phyloP scores from a whole-genome alignment of 2,113 vertebrate genomes.

The Sterna hirundo region DNA sequence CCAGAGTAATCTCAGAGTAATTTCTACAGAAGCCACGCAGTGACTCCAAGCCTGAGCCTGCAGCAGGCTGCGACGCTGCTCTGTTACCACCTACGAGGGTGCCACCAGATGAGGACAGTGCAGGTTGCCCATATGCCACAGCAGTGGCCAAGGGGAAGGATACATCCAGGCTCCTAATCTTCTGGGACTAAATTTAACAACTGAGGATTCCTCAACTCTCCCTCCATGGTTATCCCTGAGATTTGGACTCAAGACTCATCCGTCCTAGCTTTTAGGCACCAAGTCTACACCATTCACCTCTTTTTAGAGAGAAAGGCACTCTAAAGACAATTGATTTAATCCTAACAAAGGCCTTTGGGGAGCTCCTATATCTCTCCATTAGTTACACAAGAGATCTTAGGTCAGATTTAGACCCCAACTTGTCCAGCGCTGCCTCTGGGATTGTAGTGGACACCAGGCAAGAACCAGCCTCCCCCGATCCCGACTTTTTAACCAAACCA shows the following conservation, averaged over 20 bases:
- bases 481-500: background rate
- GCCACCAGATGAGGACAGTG: background rate
- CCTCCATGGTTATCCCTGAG: background rate
- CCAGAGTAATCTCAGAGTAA: background rate
- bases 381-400: background rate
- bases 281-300: background rate
- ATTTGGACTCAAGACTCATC: background rate
- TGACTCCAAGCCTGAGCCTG: background rate
- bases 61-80: too few species aligned
- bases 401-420: background rate
- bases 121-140: background rate
- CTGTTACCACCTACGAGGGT: background rate
- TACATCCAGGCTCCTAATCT: background rate
- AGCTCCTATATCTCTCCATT: background rate
- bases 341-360: background rate
- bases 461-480: background rate
- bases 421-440: background rate
- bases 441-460: background rate
- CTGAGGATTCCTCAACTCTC: background rate
- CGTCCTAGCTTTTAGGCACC: background rate
- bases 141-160: background rate
- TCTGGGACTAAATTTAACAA: background rate
- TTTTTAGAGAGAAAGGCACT: background rate
- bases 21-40: background rate
- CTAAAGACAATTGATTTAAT: background rate